Evolutionary conservation across 2,888 invertebrate species (phyloP), one percentile per base, ranked within the genome.

Genomic region (Galeruca laticollis): DNA sequence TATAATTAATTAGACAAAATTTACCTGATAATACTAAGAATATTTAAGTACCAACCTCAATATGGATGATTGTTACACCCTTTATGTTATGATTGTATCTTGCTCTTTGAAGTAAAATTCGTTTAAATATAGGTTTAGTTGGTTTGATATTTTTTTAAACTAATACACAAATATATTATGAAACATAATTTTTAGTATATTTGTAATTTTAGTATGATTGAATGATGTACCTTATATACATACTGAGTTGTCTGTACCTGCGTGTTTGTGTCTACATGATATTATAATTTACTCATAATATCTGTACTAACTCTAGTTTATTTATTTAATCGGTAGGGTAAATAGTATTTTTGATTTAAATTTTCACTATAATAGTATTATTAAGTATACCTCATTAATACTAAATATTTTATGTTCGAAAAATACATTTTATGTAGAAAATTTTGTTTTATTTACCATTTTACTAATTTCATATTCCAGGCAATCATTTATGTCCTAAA

Each of bases 331-430:
- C 57, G 18, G 21, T 71, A 70, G 66, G 60, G 57, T 59, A 63
- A 70, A 66, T 65, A 66, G 64, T 70, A 72, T 66, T 72, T 72
- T 69, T 69, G 68, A 68, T 65, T 69, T 74, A 72, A 78, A 77
- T 77, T 80, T 77, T 77, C 74, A 78, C 78, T 80, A 60, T 79
- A 74, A 80, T 82, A 82, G 82, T 82, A 82, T 82, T 82, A 82
- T 77, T 79, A 79, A 77, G 78, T 76, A 80, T 81, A 81, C 81
- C 81, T 81, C 81, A 81, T 80, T 82, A 82, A 82, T 82, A 82
- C 82, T 78, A 77, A 78, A 80, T 80, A 81, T 78, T 37, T 62
- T 81, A 80, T 82, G 80, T 80, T 79, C 79, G n/a, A 47, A 77
- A 81, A 81, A 81, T 80, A 62, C 51, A 62, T 49, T 62, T 52